Conservation (phyloP, 2,888 invertebrate species). For the Nomada hirtipes region DNA sequence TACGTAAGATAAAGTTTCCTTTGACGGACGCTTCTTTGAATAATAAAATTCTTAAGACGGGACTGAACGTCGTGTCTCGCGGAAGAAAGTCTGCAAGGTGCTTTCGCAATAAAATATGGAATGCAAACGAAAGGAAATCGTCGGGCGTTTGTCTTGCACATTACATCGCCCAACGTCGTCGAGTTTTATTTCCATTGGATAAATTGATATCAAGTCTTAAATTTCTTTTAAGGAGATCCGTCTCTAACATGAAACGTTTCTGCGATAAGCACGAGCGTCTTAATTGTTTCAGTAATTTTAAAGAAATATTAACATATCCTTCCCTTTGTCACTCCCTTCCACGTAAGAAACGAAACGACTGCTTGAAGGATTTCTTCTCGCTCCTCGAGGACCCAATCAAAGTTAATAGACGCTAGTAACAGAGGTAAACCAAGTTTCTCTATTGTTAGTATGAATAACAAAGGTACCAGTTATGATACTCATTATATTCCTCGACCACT, state of each 20-base stretch:
- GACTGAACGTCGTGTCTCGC: background rate
- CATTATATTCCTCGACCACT: too few relatives aligned
- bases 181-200: background rate
- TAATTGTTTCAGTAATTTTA: slow-evolving; percentile 35
- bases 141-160: slow-evolving; percentile 1
- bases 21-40: background rate
- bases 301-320: slow-evolving; percentile 11
- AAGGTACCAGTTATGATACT: too few relatives aligned
- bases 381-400: background rate
- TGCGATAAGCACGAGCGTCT: slow-evolving; percentile 11
- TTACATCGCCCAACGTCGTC: background rate
- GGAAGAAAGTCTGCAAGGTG: background rate
- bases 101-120: slow-evolving; percentile 42
- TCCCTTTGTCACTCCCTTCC: background rate
- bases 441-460: too few relatives aligned
- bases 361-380: slow-evolving; percentile 18
- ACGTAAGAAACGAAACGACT: background rate
- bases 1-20: slow-evolving; percentile 10
- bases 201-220: slow-evolving; percentile 28
- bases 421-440: background rate
- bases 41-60: slow-evolving; percentile 36
- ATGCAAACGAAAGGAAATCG: slow-evolving; percentile 29
- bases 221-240: background rate
- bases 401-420: background rate
- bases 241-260: background rate